Base-by-base conservation (phyloP, 2,797 vertebrate genomes). In the Masticophis lateralis region DNA sequence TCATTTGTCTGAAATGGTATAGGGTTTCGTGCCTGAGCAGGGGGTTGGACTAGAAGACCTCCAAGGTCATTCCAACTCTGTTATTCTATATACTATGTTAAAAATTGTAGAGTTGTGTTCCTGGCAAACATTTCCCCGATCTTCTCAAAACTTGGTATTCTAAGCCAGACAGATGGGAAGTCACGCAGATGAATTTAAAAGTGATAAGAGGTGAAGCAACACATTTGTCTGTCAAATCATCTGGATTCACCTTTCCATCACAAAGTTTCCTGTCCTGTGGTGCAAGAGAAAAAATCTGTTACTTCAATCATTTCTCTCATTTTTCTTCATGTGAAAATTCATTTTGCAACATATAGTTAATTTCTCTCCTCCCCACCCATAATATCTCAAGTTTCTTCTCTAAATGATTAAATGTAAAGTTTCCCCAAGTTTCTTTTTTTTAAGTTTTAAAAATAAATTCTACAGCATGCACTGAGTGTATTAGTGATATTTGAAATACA, bases 201-300 rank as follows among this genome's bases (percentile, higher is more conserved):
- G 66, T 95, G 92, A 94, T 93, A 93, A 93, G 94, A 96, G 11
- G 94, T 91, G 57, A 91, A 86, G 57, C 32, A 89, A 91, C 87
- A 93, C 92, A 94, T 92, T n/a, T 93, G 28, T 69, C 93, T 96
- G 94, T 96, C 95, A 97, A 94, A 95, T 56, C 91, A 94, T 66
- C 66, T 90, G 93, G 69, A 66, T 95, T 83, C 89, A 95, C 91
- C 89, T 96, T 96, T 96, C 94, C 96, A 93, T 96, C 95, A 95
- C 66, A 90, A 88, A 74, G 91, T 59, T 89, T 93, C 87, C 43
- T 91, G 53, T n/a, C 28, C 91, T 86, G 37, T 94, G 94, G 94
- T 94, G 92, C 89, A 92, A 93, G 55, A 94, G 20, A 79, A 43
- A 43, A 74, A 79, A 94, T 61, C 88, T 91, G 47, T 94, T 79